Evolutionary conservation across 2,113 vertebrate species (phyloP), one percentile per base, ranked within the genome.

Genomic region (Copsychus sechellarum): DNA sequence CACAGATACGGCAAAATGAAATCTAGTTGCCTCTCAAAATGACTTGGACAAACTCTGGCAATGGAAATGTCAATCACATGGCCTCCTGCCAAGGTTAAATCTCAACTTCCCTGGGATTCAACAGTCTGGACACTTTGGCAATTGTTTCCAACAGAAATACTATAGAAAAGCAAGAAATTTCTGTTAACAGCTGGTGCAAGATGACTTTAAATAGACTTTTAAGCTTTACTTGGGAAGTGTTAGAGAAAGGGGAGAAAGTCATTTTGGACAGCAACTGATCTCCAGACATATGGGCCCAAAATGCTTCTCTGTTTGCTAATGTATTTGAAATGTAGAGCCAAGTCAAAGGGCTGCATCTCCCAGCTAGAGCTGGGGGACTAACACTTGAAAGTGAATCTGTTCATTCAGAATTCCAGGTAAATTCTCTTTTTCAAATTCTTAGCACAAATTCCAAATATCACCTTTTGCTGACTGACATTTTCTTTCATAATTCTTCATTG

Each of bases 61-160:
- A 91, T 96, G 82, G 94, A 98, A 97, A 94, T 96, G 96, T 97
- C 97, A 98, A 97, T 98, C 96, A 97, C 72, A 58, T 67, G 73
- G 79, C 73, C 58, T 93, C 43, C 34, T 93, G 89, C 85, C 94
- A 98, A 98, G 93, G 97, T 92, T 97, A 96, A 97, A 95, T 90
- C 67, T 81, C 97, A 96, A 48, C 84, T 87, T 96, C 45, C 83
- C 47, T 8, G 78, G 92, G 78, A 95, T 88, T 92, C 71, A 71
- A 91, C 70, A 93, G 88, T 89, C 90, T 86, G 70, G 84, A 79
- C 93, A 64, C 22, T 36, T 90, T 90, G 80, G 70, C 92, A 95
- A 88, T 92, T 96, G 42, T 90, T 97, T 96, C 76, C 85, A 66
- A 94, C 15, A 78, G 22, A 80, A 90, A 86, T 48, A 79, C 23